These are phyloP conservation scores for Idaea straminata DNA, from an alignment of 2,888 invertebrate genomes.

Conservation along the genomic window DNA sequence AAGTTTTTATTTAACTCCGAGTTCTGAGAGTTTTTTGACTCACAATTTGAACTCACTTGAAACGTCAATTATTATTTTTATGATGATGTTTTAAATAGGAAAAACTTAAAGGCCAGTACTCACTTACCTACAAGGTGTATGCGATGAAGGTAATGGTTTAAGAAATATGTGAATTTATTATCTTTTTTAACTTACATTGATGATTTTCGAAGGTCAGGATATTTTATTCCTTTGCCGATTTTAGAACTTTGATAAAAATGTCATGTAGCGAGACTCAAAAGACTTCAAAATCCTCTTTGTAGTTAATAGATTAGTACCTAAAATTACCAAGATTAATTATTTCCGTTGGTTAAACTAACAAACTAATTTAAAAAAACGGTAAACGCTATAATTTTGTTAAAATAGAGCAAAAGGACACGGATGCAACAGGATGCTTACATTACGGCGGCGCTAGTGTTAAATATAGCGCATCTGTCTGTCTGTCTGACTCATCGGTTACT, in stretches of 20 bases:
- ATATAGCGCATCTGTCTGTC: constrained; percentile 38
- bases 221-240: too few relatives aligned
- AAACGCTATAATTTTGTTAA: neutral
- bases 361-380: neutral
- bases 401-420: neutral
- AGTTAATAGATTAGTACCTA: neutral
- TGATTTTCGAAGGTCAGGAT: too few relatives aligned
- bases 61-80: neutral
- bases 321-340: neutral
- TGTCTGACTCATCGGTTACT: constrained; percentile 43
- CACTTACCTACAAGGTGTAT: neutral
- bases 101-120: neutral
- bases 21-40: neutral
- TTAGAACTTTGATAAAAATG: too few relatives aligned
- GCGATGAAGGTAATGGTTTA: too few relatives aligned
- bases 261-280: too few relatives aligned
- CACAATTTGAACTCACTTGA: neutral
- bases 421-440: constrained; percentile 36
- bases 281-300: too few relatives aligned
- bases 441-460: constrained; percentile 33
- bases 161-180: too few relatives aligned
- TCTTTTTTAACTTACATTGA: too few relatives aligned
- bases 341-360: neutral
- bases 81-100: neutral
- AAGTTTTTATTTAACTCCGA: neutral